These are phyloP conservation scores for Hydrophis major DNA, from an alignment of 2,797 vertebrate genomes.

Conservation along the genomic window DNA sequence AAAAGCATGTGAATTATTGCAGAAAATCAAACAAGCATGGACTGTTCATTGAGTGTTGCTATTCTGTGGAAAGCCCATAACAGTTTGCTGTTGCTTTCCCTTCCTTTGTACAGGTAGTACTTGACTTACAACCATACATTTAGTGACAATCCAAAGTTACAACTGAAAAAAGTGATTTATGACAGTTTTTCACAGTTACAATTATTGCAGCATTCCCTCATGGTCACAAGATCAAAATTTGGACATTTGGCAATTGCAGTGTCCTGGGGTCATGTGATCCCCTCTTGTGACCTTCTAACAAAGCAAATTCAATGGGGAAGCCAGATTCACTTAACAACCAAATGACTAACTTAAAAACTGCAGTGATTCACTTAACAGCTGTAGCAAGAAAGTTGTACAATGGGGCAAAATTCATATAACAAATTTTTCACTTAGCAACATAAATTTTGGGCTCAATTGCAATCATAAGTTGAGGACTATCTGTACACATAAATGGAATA, in stretches of 20 bases:
- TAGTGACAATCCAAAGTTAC: neutral
- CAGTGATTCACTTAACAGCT: neutral
- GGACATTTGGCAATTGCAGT: neutral
- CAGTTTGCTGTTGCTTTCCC: neutral
- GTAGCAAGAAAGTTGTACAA: neutral
- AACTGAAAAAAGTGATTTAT: neutral
- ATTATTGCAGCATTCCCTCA: neutral
- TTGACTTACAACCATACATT: neutral
- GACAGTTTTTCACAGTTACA: neutral
- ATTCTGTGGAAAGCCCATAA: neutral
- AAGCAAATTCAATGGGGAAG: neutral
- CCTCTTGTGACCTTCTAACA: neutral
- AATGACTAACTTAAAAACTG: neutral
- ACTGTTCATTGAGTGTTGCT: neutral
- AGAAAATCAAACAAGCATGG: neutral
- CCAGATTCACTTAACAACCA: neutral
- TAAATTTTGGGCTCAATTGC: too few species aligned
- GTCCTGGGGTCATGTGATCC: neutral
- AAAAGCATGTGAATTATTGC: neutral
- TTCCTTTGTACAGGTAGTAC: neutral
- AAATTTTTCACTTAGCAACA: neutral
- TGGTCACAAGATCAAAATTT: neutral
- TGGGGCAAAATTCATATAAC: neutral
- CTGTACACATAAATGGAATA: neutral
- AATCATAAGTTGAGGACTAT: neutral